Evolutionary conservation across 2,797 vertebrate genomes (phyloP).

Genomic region (Gouania willdenowi): DNA sequence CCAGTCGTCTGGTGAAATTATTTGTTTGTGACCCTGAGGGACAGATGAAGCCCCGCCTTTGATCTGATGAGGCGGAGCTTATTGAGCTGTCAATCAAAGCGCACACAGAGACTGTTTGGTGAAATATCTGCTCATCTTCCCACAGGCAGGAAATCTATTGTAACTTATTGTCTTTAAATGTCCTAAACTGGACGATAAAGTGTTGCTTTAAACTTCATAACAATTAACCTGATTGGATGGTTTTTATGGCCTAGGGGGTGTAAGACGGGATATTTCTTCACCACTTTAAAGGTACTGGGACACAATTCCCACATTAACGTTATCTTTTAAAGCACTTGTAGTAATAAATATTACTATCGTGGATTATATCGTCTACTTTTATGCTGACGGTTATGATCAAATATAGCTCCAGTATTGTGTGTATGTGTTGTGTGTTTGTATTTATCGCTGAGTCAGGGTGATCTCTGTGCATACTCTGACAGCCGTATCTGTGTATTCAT

Average conservation of each 20-base stretch:
- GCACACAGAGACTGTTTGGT: constrained; percentile 18
- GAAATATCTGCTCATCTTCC: constrained; percentile 11
- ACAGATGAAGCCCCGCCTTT: constrained; percentile 25
- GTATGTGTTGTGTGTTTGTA: constrained; percentile 39
- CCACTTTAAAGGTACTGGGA: constrained; percentile 32
- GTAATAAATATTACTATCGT: constrained; percentile 18
- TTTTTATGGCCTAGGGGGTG: constrained; percentile 5
- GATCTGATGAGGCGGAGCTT: constrained; percentile 36
- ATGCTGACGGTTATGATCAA: constrained; percentile 29
- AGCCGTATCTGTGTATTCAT: constrained; percentile 19
- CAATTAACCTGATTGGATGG: constrained; percentile 8
- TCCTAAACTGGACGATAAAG: constrained; percentile 62
- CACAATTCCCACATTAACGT: constrained; percentile 32
- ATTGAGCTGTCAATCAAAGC: constrained; percentile 23
- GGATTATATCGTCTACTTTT: constrained; percentile 23
- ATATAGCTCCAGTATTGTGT: constrained; percentile 36
- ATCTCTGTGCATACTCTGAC: constrained; percentile 24
- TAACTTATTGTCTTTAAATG: constrained; percentile 75
- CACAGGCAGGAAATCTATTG: too few relatives aligned
- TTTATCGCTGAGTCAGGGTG: constrained; percentile 34
- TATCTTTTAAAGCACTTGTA: constrained; percentile 53
- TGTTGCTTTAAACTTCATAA: constrained; percentile 36
- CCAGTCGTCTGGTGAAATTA: constrained; percentile 12
- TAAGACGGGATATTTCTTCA: constrained; percentile 19
- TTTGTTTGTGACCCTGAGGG: constrained; percentile 2